Percentiles rank a stretch among this genome's conserved stretches.
Conservation (phyloP, 2,797 vertebrate species). For the Parambassis ranga region DNA sequence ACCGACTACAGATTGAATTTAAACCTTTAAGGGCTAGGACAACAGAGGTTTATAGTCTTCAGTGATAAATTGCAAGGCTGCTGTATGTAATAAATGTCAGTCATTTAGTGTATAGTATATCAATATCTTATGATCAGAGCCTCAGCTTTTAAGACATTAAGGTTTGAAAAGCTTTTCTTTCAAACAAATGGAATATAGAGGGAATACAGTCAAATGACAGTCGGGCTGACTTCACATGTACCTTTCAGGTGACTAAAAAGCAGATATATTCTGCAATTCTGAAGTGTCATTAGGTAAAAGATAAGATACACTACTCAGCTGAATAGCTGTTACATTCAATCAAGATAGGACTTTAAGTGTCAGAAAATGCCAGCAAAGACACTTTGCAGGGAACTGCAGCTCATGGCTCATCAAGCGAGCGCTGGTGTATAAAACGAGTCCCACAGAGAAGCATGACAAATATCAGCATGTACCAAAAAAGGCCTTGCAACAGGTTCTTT, state of each 20-base stretch:
- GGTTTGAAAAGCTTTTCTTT: no score
- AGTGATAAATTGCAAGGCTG: no score
- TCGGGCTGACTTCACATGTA: background rate
- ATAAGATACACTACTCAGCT: constrained; percentile 5
- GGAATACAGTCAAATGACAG: background rate
- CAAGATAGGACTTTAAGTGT: background rate
- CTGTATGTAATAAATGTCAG: no score
- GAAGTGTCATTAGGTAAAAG: constrained; percentile 2
- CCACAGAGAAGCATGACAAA: constrained; percentile 1
- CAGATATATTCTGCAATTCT: background rate
- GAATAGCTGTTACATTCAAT: constrained; percentile 12
- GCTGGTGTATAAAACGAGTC: constrained; percentile 8
- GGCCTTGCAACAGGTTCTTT: background rate
- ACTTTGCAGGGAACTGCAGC: constrained; percentile 8
- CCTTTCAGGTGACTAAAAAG: background rate
- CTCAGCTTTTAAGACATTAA: no score
- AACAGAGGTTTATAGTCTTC: no score
- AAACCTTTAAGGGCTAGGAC: no score
- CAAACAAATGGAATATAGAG: background rate
- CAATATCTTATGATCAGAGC: background rate
- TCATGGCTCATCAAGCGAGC: constrained; percentile 26
- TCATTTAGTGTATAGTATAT: no score
- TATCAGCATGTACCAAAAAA: background rate
- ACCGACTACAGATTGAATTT: no score
- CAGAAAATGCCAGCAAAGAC: constrained; percentile 18